phyloP scores from a whole-genome alignment of 2,113 vertebrate species.

The Corydoras maculifer region DNA sequence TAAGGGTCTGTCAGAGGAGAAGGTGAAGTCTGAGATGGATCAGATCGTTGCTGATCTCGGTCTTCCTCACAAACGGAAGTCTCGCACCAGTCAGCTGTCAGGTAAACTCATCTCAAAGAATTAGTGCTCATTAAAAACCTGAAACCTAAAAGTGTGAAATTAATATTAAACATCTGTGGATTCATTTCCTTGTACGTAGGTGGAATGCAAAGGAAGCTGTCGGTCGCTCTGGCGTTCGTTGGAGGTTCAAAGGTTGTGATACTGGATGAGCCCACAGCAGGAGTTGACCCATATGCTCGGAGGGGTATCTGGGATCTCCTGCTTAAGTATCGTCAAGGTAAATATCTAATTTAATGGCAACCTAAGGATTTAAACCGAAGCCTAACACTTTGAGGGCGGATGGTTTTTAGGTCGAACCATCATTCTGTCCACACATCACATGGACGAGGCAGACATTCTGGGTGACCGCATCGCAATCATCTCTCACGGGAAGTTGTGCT shows the following conservation, averaged over 20 bases:
- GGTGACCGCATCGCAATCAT: slow-evolving; percentile 96
- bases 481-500: slow-evolving; percentile 93
- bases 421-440: slow-evolving; percentile 95
- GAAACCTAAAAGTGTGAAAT: no score
- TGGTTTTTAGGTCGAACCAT: slow-evolving; percentile 82
- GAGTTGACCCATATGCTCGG: slow-evolving; percentile 93
- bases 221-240: slow-evolving; percentile 93
- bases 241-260: slow-evolving; percentile 97
- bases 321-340: slow-evolving; percentile 92
- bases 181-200: slow-evolving; percentile 58
- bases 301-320: slow-evolving; percentile 96
- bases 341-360: not conserved
- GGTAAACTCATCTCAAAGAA: slow-evolving; percentile 58
- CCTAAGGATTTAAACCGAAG: not conserved
- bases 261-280: slow-evolving; percentile 94
- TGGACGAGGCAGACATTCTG: slow-evolving; percentile 96
- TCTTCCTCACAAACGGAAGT: slow-evolving; percentile 83
- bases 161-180: no score
- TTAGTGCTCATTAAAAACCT: no score
- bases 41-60: slow-evolving; percentile 88
- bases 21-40: slow-evolving; percentile 87
- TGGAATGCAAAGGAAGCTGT: slow-evolving; percentile 96
- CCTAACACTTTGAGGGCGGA: not conserved
- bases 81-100: slow-evolving; percentile 83
- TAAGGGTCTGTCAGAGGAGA: slow-evolving; percentile 83